A percentile compares a stretch with the other conserved stretches of the same genome.
These are phyloP conservation scores for Propithecus deckenii DNA, from an alignment of 2,797 vertebrate species.

Conservation along the genomic window DNA sequence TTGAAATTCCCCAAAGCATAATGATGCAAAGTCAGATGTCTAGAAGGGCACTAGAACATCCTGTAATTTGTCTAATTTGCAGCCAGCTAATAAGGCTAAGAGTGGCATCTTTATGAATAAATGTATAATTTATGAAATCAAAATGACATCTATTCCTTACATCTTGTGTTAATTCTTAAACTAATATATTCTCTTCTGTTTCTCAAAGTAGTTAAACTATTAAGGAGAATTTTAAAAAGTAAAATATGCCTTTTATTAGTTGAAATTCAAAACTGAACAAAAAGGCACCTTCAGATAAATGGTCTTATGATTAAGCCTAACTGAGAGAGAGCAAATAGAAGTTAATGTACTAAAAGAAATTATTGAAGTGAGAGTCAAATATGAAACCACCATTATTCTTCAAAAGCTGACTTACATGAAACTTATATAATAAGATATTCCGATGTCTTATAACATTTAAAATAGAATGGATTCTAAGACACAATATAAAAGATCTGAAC, in stretches of 20 bases:
- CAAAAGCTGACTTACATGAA: background rate
- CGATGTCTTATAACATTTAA: constrained; percentile 40
- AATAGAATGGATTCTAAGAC: constrained; percentile 48
- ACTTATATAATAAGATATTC: constrained; percentile 32
- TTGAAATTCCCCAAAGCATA: background rate
- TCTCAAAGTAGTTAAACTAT: background rate
- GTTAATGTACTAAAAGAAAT: constrained; percentile 11
- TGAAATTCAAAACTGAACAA: constrained; percentile 24
- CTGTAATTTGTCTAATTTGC: background rate
- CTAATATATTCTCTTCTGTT: background rate
- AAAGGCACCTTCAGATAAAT: background rate
- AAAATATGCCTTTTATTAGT: background rate
- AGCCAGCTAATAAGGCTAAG: background rate
- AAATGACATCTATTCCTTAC: background rate
- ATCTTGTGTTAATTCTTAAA: background rate
- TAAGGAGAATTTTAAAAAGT: background rate
- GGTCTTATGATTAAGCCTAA: background rate
- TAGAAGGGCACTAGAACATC: background rate
- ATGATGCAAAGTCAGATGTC: background rate
- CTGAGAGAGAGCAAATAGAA: constrained; percentile 42
- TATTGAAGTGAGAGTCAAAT: constrained; percentile 2
- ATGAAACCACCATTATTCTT: constrained; percentile 55
- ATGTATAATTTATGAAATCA: background rate
- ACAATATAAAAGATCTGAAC: constrained; percentile 4
- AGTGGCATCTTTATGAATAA: background rate